Base-by-base conservation (phyloP, 2,797 vertebrate species). In the Phalloptychus januarius region DNA sequence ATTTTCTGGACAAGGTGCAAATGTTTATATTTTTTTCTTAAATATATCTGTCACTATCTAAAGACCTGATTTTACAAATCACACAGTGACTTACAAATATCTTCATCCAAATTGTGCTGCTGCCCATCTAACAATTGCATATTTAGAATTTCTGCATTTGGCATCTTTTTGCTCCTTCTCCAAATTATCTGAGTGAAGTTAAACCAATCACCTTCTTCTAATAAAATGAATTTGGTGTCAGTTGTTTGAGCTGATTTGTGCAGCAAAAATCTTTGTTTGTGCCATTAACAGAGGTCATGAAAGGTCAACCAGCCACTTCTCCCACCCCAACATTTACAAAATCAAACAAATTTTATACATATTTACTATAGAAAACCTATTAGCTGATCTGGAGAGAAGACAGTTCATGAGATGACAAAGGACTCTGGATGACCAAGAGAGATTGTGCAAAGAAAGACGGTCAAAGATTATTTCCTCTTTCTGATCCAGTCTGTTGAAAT, bases 1-100 rank as follows among this genome's bases (percentile, higher is more conserved):
- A 61, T 0, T 52, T 7, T 2, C 89, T 95, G 0, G 28, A 83
- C 2, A 1, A 83, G 85, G 94, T 95, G 81, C 31, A 63, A 40
- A 74, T 79, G 31, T 70, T 20, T 7, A 3, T 33, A 44, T 44
- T 20, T 20, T 25, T 11, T 45, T 28, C n/a, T 31, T 31, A 46
- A 33, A 33, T 46, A 5, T 2, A 71, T n/a, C 23, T 13, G 18
- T 25, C 28, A 52, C 10, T 42, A 7, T 74, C 7, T 40, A 8
- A 54, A 58, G 12, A 58, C 4, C 54, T 6, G 4, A 58, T 28
- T 5, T 58, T 15, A 58, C 12, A n/a, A 54, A n/a, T 54, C n/a
- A 31, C 5, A 58, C 7, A 23, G 48, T 50, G 48, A 20, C 20
- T 46, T 46, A 16, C 45, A 46, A 46, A 5, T 46, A 46, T 46